Evolutionary conservation across 2,113 vertebrate species (phyloP).

Genomic region (Bungarus multicinctus): DNA sequence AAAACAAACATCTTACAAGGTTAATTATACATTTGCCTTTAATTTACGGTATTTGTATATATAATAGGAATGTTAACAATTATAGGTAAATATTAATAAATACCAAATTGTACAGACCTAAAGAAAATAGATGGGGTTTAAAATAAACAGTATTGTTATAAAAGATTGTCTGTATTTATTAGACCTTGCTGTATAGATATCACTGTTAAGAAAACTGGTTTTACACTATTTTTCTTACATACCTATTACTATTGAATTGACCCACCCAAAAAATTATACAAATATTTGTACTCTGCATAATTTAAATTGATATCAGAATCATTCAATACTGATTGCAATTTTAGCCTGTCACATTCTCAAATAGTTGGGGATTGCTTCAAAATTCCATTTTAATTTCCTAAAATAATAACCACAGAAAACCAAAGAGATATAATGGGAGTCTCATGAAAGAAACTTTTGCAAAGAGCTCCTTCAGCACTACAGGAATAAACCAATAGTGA

Average conservation of each 20-base stretch:
- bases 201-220: not conserved
- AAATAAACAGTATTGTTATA: not conserved
- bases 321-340: not conserved
- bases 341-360: not conserved
- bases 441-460: not conserved
- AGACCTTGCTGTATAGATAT: not conserved
- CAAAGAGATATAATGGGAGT: not conserved
- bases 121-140: not conserved
- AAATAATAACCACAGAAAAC: not conserved
- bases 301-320: not conserved
- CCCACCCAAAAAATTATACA: not conserved
- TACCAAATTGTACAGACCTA: not conserved
- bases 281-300: not conserved
- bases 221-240: not conserved
- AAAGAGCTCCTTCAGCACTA: not conserved
- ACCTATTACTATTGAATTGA: not conserved
- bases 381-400: not conserved
- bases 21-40: not conserved
- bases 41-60: not conserved
- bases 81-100: not conserved
- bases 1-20: not conserved
- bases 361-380: not conserved
- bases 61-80: not conserved
- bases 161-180: not conserved
- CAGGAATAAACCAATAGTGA: not conserved